Percentiles rank a stretch among this genome's conserved stretches.
These are phyloP conservation scores for Lamellibrachia columna DNA, from an alignment of 2,888 invertebrate species.

Conservation along the genomic window DNA sequence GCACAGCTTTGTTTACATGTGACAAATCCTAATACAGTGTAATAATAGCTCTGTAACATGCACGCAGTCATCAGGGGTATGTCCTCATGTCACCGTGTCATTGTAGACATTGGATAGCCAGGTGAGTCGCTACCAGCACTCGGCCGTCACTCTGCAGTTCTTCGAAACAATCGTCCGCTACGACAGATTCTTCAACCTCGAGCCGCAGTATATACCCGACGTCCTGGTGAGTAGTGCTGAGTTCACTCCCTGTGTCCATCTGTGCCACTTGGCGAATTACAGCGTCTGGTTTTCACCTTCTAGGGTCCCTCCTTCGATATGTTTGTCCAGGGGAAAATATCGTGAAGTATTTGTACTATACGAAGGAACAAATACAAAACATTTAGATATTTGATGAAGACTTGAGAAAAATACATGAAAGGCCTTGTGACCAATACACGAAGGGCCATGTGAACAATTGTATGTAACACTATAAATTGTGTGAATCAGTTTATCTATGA, in stretches of 20 bases:
- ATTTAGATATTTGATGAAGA: too few species aligned
- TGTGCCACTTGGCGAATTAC: too few species aligned
- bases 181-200: conserved; percentile 69
- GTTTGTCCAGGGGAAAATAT: too few species aligned
- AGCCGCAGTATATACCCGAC: conserved; percentile 67
- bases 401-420: too few species aligned
- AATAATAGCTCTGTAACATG: neutral
- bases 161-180: conserved; percentile 70
- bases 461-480: too few species aligned
- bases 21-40: neutral
- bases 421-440: too few species aligned
- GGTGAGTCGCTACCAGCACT: conserved; percentile 67
- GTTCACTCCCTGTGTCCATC: conserved; percentile 30
- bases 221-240: conserved; percentile 67
- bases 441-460: too few species aligned
- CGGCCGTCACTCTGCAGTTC: conserved; percentile 68
- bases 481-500: too few species aligned
- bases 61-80: neutral
- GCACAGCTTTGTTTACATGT: neutral
- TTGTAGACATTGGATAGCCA: conserved; percentile 66
- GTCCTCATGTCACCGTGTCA: neutral
- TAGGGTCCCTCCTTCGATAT: too few species aligned
- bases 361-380: too few species aligned
- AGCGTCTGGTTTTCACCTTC: too few species aligned
- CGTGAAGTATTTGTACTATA: too few species aligned